phyloP scores from a whole-genome alignment of 2,797 vertebrate species.

The Cyprinodon diabolis region DNA sequence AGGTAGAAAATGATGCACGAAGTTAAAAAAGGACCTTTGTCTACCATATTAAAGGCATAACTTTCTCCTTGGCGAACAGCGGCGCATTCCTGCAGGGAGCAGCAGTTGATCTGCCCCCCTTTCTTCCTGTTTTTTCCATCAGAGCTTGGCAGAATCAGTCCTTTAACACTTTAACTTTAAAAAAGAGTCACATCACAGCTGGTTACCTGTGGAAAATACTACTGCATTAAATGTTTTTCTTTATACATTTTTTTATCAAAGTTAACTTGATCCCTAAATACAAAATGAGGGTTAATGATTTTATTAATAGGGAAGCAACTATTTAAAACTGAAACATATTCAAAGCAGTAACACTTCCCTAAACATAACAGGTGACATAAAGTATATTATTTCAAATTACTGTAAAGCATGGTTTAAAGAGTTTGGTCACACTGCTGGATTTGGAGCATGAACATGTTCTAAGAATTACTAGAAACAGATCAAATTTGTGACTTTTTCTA shows the following conservation, averaged over 20 bases:
- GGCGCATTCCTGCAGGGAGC: constrained; percentile 9
- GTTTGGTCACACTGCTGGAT: too few species aligned
- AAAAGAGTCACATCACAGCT: neutral
- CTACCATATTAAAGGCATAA: constrained; percentile 75
- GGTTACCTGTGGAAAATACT: neutral
- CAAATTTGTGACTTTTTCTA: too few species aligned
- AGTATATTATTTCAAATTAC: neutral
- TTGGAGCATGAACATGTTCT: too few species aligned
- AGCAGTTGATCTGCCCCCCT: neutral
- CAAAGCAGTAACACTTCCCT: neutral
- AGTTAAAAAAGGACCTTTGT: constrained; percentile 92
- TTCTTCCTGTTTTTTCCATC: constrained; percentile 52
- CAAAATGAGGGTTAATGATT: too few species aligned
- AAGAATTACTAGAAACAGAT: too few species aligned
- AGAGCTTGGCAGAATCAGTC: neutral
- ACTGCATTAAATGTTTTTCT: neutral
- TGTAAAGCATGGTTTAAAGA: too few species aligned
- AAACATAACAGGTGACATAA: neutral
- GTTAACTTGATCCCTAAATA: neutral
- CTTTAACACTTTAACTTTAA: neutral
- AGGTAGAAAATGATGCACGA: constrained; percentile 96
- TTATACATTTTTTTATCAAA: too few species aligned
- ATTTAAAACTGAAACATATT: neutral
- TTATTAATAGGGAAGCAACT: neutral
- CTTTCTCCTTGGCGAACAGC: constrained; percentile 15